Evolutionary conservation across 2,113 vertebrate genomes (phyloP), one percentile per base, ranked within the genome.

Genomic region (Eidolon helvum): DNA sequence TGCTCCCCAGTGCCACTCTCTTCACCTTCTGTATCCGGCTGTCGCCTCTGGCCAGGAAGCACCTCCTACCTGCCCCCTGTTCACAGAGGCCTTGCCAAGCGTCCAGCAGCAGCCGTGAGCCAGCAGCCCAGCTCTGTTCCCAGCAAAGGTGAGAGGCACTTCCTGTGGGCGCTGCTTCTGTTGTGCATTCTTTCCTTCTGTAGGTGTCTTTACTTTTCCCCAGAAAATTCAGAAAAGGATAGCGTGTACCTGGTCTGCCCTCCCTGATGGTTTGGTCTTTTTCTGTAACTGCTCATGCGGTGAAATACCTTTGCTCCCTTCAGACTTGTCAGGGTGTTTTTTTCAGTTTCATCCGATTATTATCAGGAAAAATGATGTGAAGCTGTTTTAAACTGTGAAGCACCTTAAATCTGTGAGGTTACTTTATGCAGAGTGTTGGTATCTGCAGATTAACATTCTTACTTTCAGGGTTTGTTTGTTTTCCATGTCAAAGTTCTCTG

Each of bases 51-150:
- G n/a, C 66, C 65, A n/a, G 45, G 16, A 89, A 59, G 48, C 55
- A 33, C 16, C 38, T 48, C 38, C 68, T 30, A 3, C 30, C 68
- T 16, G 40, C 40, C 68, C 28, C 1, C 30, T 1, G 2, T 7
- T 14, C 35, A 18, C 15, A 5, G 61, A 48, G 4, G 9, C 10
- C 38, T 28, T 50, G 82, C 45, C 55, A 26, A 0, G 22, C 16
- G 19, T 1, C 4, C 53, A 11, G 61, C 3, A 10, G 77, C 11
- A 10, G 22, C 21, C 0, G 1, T 1, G 28, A 66, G 24, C 1
- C 0, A 30, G 48, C 30, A 33, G n/a, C 16, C 1, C 7, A 7
- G 38, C 19, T n/a, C 26, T 24, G 9, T 15, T 55, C 35, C 71
- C 38, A 22, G 65, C 21, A 2, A 33, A 78, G 19, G 11, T 4